Evolutionary conservation across 2,888 invertebrate species (phyloP), one percentile per base, ranked within the genome.

Genomic region (Craniophora ligustri): DNA sequence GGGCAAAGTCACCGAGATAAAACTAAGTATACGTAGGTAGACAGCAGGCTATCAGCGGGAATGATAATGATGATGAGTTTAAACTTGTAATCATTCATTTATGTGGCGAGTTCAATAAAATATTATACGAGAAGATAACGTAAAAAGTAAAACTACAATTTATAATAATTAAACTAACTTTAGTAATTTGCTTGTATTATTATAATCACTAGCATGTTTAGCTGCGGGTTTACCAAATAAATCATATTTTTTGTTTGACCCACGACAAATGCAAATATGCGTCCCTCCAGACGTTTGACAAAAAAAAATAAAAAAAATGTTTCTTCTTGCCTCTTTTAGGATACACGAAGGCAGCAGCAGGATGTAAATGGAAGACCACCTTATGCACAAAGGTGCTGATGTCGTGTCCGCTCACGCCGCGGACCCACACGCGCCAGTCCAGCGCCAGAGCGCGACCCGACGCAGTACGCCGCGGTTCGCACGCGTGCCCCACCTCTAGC

Each of bases 381-480:
- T 93, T 93, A 76, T 93, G 92, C 28, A 93, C 92, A 76, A 89
- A 92, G 56, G 85, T 59, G 76, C 92, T 92, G 82, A 92, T 91
- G 78, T 93, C 92, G 15, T 76, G 72, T 32, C 91, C 92, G 64
- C 85, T 79, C 30, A 82, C 84, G 28, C 92, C 92, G 14, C 91
- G 88, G 59, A 92, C 92, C 92, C 91, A 92, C 59, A 92, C 89
- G 30, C 90, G 85, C 92, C 92, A 93, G 84, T 93, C 92, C 38
- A 92, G 82, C 38, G 91, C 87, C 45, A 92, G 81, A 65, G 91
- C 83, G 32, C 91, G 87, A 3, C 92, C 92, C 30, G 84, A 72
- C 36, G 88, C 81, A 13, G 90, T 85, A 28, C 81, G 86, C 34
- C 90, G 88, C 58, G 92, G 92, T 68, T 91, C 90, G 75, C 91